phyloP scores from a whole-genome alignment of 2,797 vertebrate genomes.

The Enteromius fasciolatus region DNA sequence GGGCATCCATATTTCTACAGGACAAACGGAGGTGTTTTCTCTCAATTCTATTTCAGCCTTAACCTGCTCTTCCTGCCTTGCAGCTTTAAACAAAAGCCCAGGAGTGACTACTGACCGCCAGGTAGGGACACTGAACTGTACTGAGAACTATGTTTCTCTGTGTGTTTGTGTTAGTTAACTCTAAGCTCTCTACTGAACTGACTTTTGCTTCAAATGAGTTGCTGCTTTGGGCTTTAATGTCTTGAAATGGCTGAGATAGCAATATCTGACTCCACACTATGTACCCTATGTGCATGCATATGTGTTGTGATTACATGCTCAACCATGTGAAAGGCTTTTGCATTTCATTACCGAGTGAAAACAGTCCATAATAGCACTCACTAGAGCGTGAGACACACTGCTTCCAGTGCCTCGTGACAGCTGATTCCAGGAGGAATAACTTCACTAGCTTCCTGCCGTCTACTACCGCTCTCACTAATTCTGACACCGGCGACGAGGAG shows the following conservation, averaged over 20 bases:
- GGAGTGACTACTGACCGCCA: slow-evolving; percentile 41
- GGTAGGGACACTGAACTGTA: slow-evolving; percentile 55
- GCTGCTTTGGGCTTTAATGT: slow-evolving; percentile 8
- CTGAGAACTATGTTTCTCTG: slow-evolving; percentile 31
- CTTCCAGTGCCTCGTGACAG: slow-evolving; percentile 12
- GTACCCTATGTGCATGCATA: slow-evolving; percentile 18
- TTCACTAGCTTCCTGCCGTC: slow-evolving; percentile 35
- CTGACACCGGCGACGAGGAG: slow-evolving; percentile 34
- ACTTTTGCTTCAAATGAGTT: slow-evolving; percentile 9
- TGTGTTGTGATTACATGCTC: slow-evolving; percentile 20
- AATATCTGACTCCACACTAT: slow-evolving; percentile 3
- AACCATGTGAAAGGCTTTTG: slow-evolving; percentile 19
- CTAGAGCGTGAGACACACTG: neutral
- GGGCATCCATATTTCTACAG: slow-evolving; percentile 45
- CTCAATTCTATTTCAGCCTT: slow-evolving; percentile 44
- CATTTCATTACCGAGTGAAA: slow-evolving; percentile 15
- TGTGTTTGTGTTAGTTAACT: slow-evolving; percentile 18
- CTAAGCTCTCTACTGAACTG: slow-evolving; percentile 26
- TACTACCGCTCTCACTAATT: slow-evolving; percentile 28
- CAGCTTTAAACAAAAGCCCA: slow-evolving; percentile 52
- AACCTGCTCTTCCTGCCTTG: slow-evolving; percentile 36
- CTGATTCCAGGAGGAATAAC: slow-evolving; percentile 47
- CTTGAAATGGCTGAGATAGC: slow-evolving; percentile 1
- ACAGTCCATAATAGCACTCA: slow-evolving; percentile 5
- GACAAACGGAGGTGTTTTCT: slow-evolving; percentile 64